Percentiles rank a stretch among this genome's conserved stretches.
These are phyloP conservation scores for Aethes cnicana DNA, from an alignment of 2,888 invertebrate species.

Conservation along the genomic window DNA sequence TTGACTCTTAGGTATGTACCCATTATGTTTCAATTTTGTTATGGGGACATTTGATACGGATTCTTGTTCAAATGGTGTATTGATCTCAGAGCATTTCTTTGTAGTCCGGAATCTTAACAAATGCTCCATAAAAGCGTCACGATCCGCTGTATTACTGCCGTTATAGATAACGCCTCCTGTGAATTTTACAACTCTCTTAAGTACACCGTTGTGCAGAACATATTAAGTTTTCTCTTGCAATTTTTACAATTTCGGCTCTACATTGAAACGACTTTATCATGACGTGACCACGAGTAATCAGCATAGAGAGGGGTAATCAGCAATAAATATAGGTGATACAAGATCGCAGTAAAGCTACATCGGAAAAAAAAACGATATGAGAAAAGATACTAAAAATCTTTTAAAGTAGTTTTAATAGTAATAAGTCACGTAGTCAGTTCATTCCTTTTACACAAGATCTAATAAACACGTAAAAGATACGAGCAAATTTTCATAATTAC, in stretches of 20 bases:
- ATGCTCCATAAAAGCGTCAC: conserved; percentile 11
- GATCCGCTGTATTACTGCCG: conserved; percentile 1
- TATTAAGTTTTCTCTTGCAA: conserved; percentile 10
- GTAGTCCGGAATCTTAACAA: conserved; percentile 10
- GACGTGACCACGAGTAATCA: too few relatives aligned
- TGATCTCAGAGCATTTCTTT: conserved; percentile 3
- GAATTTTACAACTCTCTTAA: conserved; percentile 20
- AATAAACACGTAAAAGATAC: too few relatives aligned
- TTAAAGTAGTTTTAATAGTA: too few relatives aligned
- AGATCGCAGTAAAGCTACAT: too few relatives aligned
- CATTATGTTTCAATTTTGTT: conserved; percentile 5
- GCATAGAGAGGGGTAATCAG: too few relatives aligned
- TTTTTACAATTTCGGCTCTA: conserved; percentile 11
- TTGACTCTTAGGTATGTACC: not conserved
- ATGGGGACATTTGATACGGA: not conserved
- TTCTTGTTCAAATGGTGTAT: not conserved
- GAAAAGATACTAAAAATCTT: too few relatives aligned
- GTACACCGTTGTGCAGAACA: conserved; percentile 10
- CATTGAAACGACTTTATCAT: too few relatives aligned
- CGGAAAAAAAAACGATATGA: too few relatives aligned
- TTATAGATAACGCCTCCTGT: conserved; percentile 3
- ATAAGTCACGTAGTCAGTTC: too few relatives aligned
- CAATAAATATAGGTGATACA: too few relatives aligned
- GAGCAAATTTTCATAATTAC: too few relatives aligned
- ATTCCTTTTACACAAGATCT: too few relatives aligned